These are phyloP conservation scores for Channa maculata DNA, from an alignment of 2,113 vertebrate genomes.

Conservation along the genomic window DNA sequence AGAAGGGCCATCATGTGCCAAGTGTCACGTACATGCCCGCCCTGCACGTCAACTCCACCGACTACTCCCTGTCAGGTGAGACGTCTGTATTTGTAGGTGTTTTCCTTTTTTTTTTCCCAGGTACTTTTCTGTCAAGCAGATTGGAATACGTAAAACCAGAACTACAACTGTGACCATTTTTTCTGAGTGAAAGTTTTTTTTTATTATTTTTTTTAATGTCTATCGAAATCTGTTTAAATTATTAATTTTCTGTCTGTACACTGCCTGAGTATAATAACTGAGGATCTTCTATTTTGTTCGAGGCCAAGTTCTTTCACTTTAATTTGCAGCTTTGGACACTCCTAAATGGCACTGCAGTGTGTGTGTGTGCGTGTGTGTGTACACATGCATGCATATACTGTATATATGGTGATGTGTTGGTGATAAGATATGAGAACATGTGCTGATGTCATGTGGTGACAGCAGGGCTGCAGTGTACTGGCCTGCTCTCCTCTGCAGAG, in stretches of 20 bases:
- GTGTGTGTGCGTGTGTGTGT: background rate
- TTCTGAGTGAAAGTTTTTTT: too few relatives aligned
- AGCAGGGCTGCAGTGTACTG: slow-evolving; percentile 70
- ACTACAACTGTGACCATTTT: background rate
- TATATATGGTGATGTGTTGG: background rate
- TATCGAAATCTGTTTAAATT: too few relatives aligned
- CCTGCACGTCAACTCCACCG: slow-evolving; percentile 90
- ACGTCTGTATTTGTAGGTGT: background rate
- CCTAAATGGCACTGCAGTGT: too few relatives aligned
- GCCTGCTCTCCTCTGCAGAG: slow-evolving; percentile 85
- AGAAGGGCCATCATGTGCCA: slow-evolving; percentile 91
- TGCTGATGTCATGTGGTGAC: slow-evolving; percentile 26
- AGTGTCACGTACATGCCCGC: slow-evolving; percentile 92
- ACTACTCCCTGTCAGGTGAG: slow-evolving; percentile 94
- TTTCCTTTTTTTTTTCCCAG: background rate
- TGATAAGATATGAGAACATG: background rate
- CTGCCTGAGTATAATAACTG: background rate
- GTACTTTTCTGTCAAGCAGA: background rate
- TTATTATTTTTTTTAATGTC: too few relatives aligned
- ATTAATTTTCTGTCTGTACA: too few relatives aligned
- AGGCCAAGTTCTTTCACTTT: background rate
- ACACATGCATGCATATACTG: background rate
- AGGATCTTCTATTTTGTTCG: background rate
- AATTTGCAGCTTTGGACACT: background rate
- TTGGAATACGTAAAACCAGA: background rate